Conservation (phyloP, 92 coral and sea anemone species). For the Micromussa lordhowensis region DNA sequence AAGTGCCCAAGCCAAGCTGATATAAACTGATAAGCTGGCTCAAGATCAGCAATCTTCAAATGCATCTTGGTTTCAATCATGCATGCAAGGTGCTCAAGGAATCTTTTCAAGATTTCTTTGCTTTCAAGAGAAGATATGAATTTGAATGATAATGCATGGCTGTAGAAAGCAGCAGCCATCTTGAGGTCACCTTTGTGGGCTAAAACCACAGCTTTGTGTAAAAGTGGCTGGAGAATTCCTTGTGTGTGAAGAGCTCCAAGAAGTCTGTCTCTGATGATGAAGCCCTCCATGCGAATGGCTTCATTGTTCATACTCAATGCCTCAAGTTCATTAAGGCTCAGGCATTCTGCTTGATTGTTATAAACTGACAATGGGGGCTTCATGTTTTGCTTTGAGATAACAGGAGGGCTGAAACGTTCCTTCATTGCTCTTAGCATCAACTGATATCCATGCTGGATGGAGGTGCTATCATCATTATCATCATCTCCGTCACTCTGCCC, state of each 20-base stretch:
- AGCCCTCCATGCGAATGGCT: constrained; percentile 56
- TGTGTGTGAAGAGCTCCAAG: constrained; percentile 34
- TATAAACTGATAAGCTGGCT: constrained; percentile 22
- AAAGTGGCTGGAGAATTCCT: constrained; percentile 35
- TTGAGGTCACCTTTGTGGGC: constrained; percentile 20
- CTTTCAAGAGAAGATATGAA: constrained; percentile 20
- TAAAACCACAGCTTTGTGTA: constrained; percentile 29
- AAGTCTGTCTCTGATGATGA: constrained; percentile 59
- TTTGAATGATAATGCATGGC: constrained; percentile 40
- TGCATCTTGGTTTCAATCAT: constrained; percentile 23
- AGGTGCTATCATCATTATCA: constrained; percentile 38
- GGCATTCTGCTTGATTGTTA: constrained; percentile 46
- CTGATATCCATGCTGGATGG: constrained; percentile 51
- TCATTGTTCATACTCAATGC: constrained; percentile 36
- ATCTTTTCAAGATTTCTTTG: constrained; percentile 16
- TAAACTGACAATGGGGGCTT: constrained; percentile 25
- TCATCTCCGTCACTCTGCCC: constrained; percentile 36
- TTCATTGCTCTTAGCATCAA: constrained; percentile 53
- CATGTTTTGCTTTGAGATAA: not conserved
- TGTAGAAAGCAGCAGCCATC: constrained; percentile 15
- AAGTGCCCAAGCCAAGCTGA: constrained; percentile 10
- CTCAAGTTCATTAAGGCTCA: constrained; percentile 45
- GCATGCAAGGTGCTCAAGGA: constrained; percentile 28
- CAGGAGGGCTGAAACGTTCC: constrained; percentile 37
- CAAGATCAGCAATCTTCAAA: constrained; percentile 19